Evolutionary conservation across 2,797 vertebrate genomes (phyloP).

Genomic region (Esox lucius): DNA sequence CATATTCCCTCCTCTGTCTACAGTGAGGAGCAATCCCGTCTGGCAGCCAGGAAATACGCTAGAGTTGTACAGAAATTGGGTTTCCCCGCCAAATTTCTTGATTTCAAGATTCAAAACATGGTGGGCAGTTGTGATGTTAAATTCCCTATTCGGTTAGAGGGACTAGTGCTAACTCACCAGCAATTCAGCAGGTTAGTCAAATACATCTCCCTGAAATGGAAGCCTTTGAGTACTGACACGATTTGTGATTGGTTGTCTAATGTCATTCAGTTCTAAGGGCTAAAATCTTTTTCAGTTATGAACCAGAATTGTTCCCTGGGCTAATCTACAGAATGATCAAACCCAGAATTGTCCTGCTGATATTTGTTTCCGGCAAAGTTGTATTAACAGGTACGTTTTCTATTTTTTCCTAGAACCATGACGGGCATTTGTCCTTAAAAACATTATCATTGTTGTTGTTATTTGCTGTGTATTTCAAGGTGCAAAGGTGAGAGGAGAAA

Average conservation of each 20-base stretch:
- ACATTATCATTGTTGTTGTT: no score
- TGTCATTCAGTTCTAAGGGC: neutral
- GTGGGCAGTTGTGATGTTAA: slow-evolving; percentile 99
- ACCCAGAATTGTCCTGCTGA: slow-evolving; percentile 97
- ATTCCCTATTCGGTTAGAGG: slow-evolving; percentile 96
- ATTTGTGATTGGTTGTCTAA: neutral
- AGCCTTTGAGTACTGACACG: neutral
- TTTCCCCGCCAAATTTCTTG: slow-evolving; percentile 97
- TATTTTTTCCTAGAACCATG: neutral
- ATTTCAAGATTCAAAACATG: slow-evolving; percentile 99
- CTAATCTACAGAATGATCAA: slow-evolving; percentile 99
- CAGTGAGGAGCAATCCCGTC: slow-evolving; percentile 96
- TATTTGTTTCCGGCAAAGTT: slow-evolving; percentile 99
- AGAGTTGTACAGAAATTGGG: slow-evolving; percentile 98
- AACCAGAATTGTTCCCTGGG: slow-evolving; percentile 97
- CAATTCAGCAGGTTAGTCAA: slow-evolving; percentile 93
- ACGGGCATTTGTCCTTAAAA: neutral
- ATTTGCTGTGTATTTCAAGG: slow-evolving; percentile 68
- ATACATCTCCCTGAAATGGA: neutral
- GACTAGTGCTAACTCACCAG: slow-evolving; percentile 96
- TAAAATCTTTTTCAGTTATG: slow-evolving; percentile 80
- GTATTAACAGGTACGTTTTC: slow-evolving; percentile 91
- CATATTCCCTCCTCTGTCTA: slow-evolving; percentile 16
- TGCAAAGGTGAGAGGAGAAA: slow-evolving; percentile 97
- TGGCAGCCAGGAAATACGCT: slow-evolving; percentile 97